A percentile compares a stretch with the other conserved stretches of the same genome.
phyloP scores from a whole-genome alignment of 23 tunicate genomes.

The Phallusia fumigata region DNA sequence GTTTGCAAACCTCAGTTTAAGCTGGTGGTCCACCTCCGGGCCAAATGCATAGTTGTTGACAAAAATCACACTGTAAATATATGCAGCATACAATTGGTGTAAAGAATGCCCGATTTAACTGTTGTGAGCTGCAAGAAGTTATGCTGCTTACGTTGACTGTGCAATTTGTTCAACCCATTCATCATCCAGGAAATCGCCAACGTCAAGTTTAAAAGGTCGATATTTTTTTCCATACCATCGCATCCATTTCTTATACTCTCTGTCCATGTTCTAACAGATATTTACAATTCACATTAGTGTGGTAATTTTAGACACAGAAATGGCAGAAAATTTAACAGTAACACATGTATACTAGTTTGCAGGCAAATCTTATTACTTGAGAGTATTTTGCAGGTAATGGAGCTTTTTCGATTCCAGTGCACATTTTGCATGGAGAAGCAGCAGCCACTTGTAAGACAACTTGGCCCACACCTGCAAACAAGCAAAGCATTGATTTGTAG shows the following conservation, averaged over 20 bases:
- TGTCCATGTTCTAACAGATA: slow-evolving; percentile 71
- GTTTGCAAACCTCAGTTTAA: slow-evolving; percentile 75
- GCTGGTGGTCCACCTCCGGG: slow-evolving; percentile 91
- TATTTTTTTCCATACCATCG: slow-evolving; percentile 89
- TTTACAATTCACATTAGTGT: no score
- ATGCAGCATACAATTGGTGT: not conserved
- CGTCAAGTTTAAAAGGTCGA: slow-evolving; percentile 69
- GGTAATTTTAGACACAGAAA: no score
- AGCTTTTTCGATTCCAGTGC: slow-evolving; percentile 85
- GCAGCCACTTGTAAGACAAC: slow-evolving; percentile 93
- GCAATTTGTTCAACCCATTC: slow-evolving; percentile 72
- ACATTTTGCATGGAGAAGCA: slow-evolving; percentile 86
- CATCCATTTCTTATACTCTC: slow-evolving; percentile 82
- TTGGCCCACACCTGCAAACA: slow-evolving; percentile 79
- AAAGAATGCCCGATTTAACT: not conserved
- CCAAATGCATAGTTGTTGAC: slow-evolving; percentile 98
- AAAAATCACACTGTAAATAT: slow-evolving; percentile 65
- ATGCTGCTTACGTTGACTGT: slow-evolving; percentile 52
- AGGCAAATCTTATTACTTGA: slow-evolving; percentile 22
- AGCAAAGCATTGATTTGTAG: no score
- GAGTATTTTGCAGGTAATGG: slow-evolving; percentile 81
- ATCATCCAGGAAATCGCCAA: slow-evolving; percentile 77
- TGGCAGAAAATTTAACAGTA: not conserved
- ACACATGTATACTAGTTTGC: not conserved
- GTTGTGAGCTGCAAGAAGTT: not conserved